Base-by-base conservation (phyloP, 2,797 vertebrate genomes). In the Sebastes nivosus region DNA sequence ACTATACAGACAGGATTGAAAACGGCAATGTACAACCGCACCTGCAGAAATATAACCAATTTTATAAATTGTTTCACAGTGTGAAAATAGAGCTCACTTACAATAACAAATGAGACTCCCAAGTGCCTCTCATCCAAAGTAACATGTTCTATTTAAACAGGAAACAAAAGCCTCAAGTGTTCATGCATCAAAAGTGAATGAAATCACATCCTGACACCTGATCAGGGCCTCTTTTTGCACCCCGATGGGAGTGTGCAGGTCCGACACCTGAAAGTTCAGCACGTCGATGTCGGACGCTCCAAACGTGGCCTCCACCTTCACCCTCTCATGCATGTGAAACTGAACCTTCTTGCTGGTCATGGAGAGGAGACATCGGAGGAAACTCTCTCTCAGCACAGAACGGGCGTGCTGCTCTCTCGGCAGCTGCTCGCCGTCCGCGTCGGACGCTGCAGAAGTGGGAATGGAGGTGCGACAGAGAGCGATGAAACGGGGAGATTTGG, bases 141-240 rank as follows among this genome's bases (percentile, higher is more conserved):
- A 11, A 22, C 14, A 29, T 22, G 1, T 59, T 54, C 24, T 34
- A 13, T 57, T 25, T 36, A 24, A 72, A 73, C 30, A 55, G 18
- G 8, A 69, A 25, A 54, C 30, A 59, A 58, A 72, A 38, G 16
- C 27, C 6, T 58, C 4, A n/a, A 13, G n/a, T 30, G 36, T 79
- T 96, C 76, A 95, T 12, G 94, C 3, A 3, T 95, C 91, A 91
- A 95, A 96, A 1, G 86, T 85, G 54, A 89, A 94, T 0, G 97
- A 95, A 46, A 98, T 96, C 30, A 98, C 95, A 82, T 98, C 97
- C 20, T 95, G 96, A 27, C 95, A 94, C 4, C 97, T 93, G 46
- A 98, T 95, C 46, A 98, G 86, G 0, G 97, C 97, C 74, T 98
- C 96, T 4, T 95, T 97, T 67, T 98, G 97, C 14, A 97, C 94